Conservation (phyloP, 1,140 invertebrate species). For the Aphelinus certus region DNA sequence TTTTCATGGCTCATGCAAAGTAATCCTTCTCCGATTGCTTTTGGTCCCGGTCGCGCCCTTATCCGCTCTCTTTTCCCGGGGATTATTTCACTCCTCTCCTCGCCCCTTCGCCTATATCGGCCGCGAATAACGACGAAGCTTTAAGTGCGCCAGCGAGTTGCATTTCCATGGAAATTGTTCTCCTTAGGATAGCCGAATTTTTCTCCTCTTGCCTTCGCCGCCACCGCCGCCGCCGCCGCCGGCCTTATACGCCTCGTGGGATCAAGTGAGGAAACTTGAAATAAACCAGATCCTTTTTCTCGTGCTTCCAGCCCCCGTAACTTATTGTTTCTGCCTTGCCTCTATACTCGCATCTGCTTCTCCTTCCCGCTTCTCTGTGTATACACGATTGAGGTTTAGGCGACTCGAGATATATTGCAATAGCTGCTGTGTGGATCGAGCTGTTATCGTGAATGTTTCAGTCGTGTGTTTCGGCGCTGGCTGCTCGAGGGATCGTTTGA, state of each 20-base stretch:
- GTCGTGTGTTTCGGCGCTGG: too few relatives aligned
- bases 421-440: neutral
- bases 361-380: neutral
- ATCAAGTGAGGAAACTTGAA: conserved; percentile 29
- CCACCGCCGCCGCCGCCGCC: too few relatives aligned
- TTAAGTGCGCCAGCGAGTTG: conserved; percentile 13
- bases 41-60: neutral
- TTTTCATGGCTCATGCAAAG: neutral
- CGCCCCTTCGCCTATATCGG: neutral
- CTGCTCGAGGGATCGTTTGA: too few relatives aligned
- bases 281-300: neutral
- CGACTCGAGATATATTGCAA: neutral
- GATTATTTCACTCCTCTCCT: neutral
- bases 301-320: conserved; percentile 2
- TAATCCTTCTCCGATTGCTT: conserved; percentile 2
- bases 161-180: conserved; percentile 37
- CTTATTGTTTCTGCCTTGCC: conserved; percentile 2
- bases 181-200: conserved; percentile 29
- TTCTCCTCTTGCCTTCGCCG: neutral
- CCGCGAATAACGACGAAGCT: conserved; percentile 28
- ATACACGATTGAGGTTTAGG: neutral
- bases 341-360: conserved; percentile 1
- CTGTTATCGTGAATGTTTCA: neutral
- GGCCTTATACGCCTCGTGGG: conserved; percentile 21
- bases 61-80: too few relatives aligned